Evolutionary conservation across 1,140 invertebrate species (phyloP).

Genomic region (silkworm (Bombyx mori)): DNA sequence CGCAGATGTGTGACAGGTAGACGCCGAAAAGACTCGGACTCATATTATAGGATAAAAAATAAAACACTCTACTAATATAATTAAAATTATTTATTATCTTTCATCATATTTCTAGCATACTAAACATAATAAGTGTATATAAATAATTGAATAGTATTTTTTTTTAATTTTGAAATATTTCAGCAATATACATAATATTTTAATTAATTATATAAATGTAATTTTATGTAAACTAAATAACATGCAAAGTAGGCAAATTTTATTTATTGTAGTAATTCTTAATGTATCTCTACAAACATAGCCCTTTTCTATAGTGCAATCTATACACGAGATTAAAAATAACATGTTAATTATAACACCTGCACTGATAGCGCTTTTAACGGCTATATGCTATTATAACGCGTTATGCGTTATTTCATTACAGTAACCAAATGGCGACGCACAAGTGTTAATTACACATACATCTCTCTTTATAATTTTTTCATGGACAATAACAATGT

Average conservation of each 20-base stretch:
- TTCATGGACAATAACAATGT: slow-evolving; percentile 65
- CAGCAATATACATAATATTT: slow-evolving; percentile 63
- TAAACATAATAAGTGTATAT: slow-evolving; percentile 74
- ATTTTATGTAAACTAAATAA: slow-evolving; percentile 57
- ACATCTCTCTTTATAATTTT: slow-evolving; percentile 45
- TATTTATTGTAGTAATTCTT: slow-evolving; percentile 38
- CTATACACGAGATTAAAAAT: too few species aligned
- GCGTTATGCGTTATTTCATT: background rate
- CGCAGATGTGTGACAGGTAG: too few species aligned
- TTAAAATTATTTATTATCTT: slow-evolving; percentile 75
- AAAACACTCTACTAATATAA: slow-evolving; percentile 68
- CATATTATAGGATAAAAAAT: slow-evolving; percentile 25
- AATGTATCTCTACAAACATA: too few species aligned
- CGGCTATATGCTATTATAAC: background rate
- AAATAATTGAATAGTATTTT: slow-evolving; percentile 72
- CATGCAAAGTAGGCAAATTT: slow-evolving; percentile 68
- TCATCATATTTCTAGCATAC: slow-evolving; percentile 73
- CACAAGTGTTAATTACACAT: slow-evolving; percentile 48
- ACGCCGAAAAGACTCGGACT: too few species aligned
- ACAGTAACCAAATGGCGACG: slow-evolving; percentile 18
- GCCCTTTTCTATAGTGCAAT: too few species aligned
- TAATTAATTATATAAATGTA: slow-evolving; percentile 59
- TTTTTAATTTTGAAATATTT: slow-evolving; percentile 65
- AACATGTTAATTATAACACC: background rate
- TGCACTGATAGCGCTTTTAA: background rate